These are phyloP conservation scores for Phenganax marumi DNA, from an alignment of 92 coral and sea anemone genomes.

Conservation along the genomic window DNA sequence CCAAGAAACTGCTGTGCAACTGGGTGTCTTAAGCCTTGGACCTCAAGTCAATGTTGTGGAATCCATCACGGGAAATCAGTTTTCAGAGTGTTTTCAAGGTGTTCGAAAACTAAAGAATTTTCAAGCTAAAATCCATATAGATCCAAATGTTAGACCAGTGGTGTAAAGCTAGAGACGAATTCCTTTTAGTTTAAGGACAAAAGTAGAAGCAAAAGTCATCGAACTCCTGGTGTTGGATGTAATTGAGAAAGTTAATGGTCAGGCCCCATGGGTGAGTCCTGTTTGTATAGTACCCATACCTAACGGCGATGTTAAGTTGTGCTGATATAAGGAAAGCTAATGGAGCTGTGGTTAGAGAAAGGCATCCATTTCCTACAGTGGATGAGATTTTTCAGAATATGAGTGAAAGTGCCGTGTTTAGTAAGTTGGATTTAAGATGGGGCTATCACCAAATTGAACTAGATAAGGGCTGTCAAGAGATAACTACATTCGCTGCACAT, in stretches of 20 bases:
- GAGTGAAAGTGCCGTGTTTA: slow-evolving; percentile 7
- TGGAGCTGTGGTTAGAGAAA: background rate
- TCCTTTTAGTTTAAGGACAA: background rate
- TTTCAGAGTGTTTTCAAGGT: slow-evolving; percentile 17
- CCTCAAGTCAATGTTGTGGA: slow-evolving; percentile 29
- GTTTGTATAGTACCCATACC: background rate
- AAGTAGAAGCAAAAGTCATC: slow-evolving; percentile 4
- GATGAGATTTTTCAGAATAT: background rate
- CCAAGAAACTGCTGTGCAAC: slow-evolving; percentile 28
- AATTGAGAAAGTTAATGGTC: slow-evolving; percentile 5
- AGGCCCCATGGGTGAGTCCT: background rate
- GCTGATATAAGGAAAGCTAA: slow-evolving; percentile 12
- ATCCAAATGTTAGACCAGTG: slow-evolving; percentile 9
- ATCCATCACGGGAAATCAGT: background rate
- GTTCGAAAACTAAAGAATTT: slow-evolving; percentile 13
- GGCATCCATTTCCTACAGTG: slow-evolving; percentile 13
- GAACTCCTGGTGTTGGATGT: slow-evolving; percentile 5
- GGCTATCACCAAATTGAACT: slow-evolving; percentile 25
- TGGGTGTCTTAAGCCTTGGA: slow-evolving; percentile 19
- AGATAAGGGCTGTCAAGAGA: background rate
- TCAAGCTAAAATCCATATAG: slow-evolving; percentile 24
- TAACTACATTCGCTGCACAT: slow-evolving; percentile 29
- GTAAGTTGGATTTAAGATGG: slow-evolving; percentile 30
- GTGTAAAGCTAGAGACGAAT: background rate
- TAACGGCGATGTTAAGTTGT: background rate